Evolutionary conservation across 2,888 invertebrate species (phyloP), one percentile per base, ranked within the genome.

Genomic region (Antheraea yamamai): DNA sequence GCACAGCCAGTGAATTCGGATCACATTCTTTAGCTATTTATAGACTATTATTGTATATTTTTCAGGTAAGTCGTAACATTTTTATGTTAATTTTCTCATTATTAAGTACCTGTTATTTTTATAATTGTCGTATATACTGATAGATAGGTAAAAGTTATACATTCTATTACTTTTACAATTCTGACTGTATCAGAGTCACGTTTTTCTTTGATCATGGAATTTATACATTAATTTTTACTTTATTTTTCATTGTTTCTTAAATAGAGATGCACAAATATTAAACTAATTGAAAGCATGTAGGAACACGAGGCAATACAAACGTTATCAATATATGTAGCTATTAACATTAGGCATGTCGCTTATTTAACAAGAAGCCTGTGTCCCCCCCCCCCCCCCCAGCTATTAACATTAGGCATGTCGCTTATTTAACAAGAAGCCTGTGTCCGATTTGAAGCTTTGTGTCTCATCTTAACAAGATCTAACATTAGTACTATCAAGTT

Each of bases 1-100:
- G 96, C 81, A 89, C 91, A 58, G 94, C 95, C 73, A 95, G 92
- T 76, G 95, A 96, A 81, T 93, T 96, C 79, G 95, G 96, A 52
- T 92, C 93, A 39, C 88, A 93, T 79, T 95, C 95, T 8, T 91
- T 96, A 90, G 90, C 96, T 74, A 95, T 95, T 77, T 96, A 96
- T 87, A 91, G 96, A 77, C 90, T 95, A 73, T 83, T 96, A 20
- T 86, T 96, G 76, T 95, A 96, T 77, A 92, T 96, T 85, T 94
- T 93, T 84, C 95, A 95, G 89, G 94, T 94, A 83, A 90, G 90
- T 70, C 39, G n/a, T 39, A 7, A 18, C 6, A 35, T 14, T 66
- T 68, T 35, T 20, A 20, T 20, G 4, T 30, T 35, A 18, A 68
- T 20, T 68, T 75, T 10, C 18, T 12, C 23, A 10, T 8, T 23